Conservation (phyloP, 2,113 vertebrate species). For the Tragelaphus strepsiceros region DNA sequence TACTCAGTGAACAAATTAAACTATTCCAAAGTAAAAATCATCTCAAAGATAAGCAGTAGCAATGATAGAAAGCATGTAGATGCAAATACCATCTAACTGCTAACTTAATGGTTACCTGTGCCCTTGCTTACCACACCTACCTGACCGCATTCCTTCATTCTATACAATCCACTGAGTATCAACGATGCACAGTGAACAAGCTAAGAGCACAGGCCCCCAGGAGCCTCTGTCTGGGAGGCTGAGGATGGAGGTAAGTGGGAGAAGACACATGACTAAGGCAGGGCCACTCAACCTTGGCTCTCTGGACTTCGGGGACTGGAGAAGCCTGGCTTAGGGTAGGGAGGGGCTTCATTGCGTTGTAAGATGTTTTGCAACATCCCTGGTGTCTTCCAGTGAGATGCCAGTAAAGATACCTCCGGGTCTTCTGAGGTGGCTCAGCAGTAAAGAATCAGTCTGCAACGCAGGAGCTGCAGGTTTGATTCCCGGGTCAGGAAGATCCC, state of each 20-base stretch:
- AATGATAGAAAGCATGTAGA: neutral
- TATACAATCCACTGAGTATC: too few species aligned
- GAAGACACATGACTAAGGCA: neutral
- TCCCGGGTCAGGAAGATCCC: too few species aligned
- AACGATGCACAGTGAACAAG: fast-evolving
- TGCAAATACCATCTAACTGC: fast-evolving
- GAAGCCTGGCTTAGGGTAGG: neutral
- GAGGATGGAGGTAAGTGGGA: neutral
- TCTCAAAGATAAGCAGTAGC: neutral
- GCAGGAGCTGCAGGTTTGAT: too few species aligned
- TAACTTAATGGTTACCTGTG: neutral
- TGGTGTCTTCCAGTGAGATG: neutral
- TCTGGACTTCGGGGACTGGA: too few species aligned
- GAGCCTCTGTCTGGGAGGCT: neutral
- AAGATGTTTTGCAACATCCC: neutral
- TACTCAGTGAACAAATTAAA: neutral
- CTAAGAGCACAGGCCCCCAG: neutral
- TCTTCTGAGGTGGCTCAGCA: too few species aligned
- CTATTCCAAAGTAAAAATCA: neutral
- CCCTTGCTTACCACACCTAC: too few species aligned
- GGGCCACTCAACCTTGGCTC: neutral
- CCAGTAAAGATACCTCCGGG: too few species aligned
- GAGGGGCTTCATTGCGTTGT: fast-evolving
- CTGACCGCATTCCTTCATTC: neutral
- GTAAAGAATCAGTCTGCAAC: too few species aligned